Evolutionary conservation across 2,113 vertebrate species (phyloP), one percentile per base, ranked within the genome.

Genomic region (Herpetotheres cachinnans): DNA sequence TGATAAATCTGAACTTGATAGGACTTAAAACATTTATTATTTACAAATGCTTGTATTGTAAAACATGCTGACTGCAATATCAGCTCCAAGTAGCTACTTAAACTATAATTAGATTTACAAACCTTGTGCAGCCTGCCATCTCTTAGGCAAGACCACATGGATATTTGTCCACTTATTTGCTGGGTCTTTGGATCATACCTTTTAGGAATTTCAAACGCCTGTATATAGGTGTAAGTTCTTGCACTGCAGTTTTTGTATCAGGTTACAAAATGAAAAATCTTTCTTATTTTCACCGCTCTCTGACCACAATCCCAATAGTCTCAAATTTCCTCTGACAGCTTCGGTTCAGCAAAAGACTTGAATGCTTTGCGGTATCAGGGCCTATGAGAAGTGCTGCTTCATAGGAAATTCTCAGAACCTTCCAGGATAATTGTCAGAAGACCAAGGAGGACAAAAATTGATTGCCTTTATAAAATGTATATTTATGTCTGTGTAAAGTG

Each of bases 1-100:
- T 61, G 69, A 90, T 81, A 96, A 89, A 97, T 88, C 86, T 97
- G 86, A 97, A 89, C 70, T n/a, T 70, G 65, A 54, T 46, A 77
- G 52, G 40, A 92, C 65, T 62, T 93, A 88, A 95, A 89, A 3
- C 18, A 59, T 73, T 42, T 69, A 61, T 76, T 87, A 78, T 85
- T 91, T 89, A 55, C 25, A 89, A 96, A 96, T 10, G 42, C 11
- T 84, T 90, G 21, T 59, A 62, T 80, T 94, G 66, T 50, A 69
- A 96, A 97, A 94, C 18, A 46, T 69, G 55, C 54, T 93, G 79
- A 95, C 85, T 65, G 7, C 42, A 87, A 50, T 72, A 77, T 80
- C 80, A 95, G 54, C 67, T 74, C 27, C 61, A 66, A 66, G 63
- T 54, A 92, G 54, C 83, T 94, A 50, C 46, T 92, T 77, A 74